A percentile compares a stretch with the other conserved stretches of the same genome.
phyloP scores from a whole-genome alignment of 2,113 vertebrate species.

The Prunella himalayana region DNA sequence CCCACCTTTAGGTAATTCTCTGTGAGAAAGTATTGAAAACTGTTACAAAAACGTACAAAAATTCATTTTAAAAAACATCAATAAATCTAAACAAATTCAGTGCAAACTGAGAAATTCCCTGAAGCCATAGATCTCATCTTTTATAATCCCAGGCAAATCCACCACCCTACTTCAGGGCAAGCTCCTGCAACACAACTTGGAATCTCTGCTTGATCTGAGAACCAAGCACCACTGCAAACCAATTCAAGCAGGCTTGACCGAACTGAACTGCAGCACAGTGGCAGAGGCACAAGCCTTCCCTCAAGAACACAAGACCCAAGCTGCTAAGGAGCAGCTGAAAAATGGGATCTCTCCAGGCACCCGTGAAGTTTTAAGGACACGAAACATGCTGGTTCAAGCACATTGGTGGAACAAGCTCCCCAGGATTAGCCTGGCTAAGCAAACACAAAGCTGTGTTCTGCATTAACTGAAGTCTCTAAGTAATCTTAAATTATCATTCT shows the following conservation, averaged over 20 bases:
- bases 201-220: neutral
- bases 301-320: neutral
- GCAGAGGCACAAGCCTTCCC: neutral
- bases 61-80: neutral
- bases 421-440: neutral
- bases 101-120: neutral
- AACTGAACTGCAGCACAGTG: neutral
- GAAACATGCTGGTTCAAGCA: neutral
- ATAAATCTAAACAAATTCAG: neutral
- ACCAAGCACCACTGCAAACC: neutral
- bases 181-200: neutral
- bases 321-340: neutral
- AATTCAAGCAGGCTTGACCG: neutral
- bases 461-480: neutral
- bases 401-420: neutral
- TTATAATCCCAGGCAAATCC: neutral
- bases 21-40: neutral
- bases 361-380: neutral
- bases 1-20: neutral
- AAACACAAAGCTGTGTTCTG: neutral
- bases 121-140: neutral
- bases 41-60: accelerated
- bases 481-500: neutral
- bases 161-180: neutral
- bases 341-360: neutral